phyloP scores from a whole-genome alignment of 2,888 invertebrate species.

The Idaea straminata region DNA sequence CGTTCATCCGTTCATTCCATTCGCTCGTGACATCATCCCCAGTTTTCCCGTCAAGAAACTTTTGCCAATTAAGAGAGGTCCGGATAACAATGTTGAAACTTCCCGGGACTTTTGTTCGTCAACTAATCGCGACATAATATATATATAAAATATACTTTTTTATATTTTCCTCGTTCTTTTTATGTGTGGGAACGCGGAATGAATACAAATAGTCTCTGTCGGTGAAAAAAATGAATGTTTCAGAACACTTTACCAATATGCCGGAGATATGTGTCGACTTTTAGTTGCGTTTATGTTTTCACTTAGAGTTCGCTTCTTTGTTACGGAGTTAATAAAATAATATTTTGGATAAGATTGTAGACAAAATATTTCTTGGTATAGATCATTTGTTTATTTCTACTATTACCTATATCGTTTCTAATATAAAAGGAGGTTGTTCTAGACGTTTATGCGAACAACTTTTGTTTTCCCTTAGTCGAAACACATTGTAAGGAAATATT shows the following conservation, averaged over 20 bases:
- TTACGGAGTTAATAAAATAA: background rate
- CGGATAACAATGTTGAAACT: constrained; percentile 50
- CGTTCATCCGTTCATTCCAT: constrained; percentile 45
- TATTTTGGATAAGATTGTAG: background rate
- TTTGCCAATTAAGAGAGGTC: constrained; percentile 52
- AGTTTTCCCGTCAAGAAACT: constrained; percentile 49
- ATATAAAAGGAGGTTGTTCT: too few relatives aligned
- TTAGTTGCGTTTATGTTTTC: background rate
- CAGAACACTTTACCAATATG: constrained; percentile 2
- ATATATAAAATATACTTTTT: constrained; percentile 35
- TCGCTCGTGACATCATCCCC: constrained; percentile 36
- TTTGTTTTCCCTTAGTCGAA: too few relatives aligned
- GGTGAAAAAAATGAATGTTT: constrained; percentile 20
- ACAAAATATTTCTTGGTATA: too few relatives aligned
- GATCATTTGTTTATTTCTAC: too few relatives aligned
- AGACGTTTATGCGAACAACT: too few relatives aligned
- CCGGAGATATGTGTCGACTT: background rate
- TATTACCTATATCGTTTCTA: too few relatives aligned
- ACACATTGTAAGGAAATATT: too few relatives aligned
- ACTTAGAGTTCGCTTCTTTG: background rate
- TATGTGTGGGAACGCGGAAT: constrained; percentile 28
- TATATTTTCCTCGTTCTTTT: constrained; percentile 32
- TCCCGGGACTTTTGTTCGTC: constrained; percentile 49
- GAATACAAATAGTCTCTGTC: constrained; percentile 31
- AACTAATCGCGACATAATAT: constrained; percentile 49